Evolutionary conservation across 2,113 vertebrate genomes (phyloP), one percentile per base, ranked within the genome.

Genomic region (Notothenia rossii): DNA sequence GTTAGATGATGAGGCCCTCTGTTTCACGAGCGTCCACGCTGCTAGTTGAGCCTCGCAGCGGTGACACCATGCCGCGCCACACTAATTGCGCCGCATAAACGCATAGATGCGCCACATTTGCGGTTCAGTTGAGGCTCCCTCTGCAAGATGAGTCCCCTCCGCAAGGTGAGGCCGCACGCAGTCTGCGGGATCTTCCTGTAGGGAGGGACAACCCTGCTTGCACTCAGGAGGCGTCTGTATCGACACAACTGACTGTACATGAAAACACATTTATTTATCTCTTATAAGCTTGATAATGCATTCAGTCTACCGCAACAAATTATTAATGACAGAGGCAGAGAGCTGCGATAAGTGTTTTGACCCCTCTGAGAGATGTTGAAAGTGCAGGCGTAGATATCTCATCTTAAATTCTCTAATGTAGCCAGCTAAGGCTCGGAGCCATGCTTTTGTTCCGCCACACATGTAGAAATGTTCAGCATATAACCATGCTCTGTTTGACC

Each of bases 371-470:
- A 80, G 11, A 33, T 25, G 6, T 1, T 76, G 13, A 69, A 69
- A 77, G 45, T 68, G 18, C 68, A 67, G 73, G 76, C 69, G 10
- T 20, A 22, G 2, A 54, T 70, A 61, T 59, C 8, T 12, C 4
- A 25, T 50, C 12, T 49, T 7, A 48, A 53, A 5, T 11, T 62
- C 11, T 33, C 0, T 11, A 0, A 33, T 14, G 17, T 45, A 13
- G 20, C 0, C 3, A 18, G 20, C 17, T 15, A 6, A 40, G 0
- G 22, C 5, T 13, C 11, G 15, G 13, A 48, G 22, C 8, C 13
- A 9, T n/a, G 48, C 14, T 58, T 51, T 58, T 22, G 25, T 43
- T 63, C 25, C 20, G 7, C 55, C 22, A 3, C 55, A 33, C 29
- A 60, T 8, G 5, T 60, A 33, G 15, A 17, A 36, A 60, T 60